phyloP scores from a whole-genome alignment of 2,888 invertebrate genomes.

The Amiota minor region DNA sequence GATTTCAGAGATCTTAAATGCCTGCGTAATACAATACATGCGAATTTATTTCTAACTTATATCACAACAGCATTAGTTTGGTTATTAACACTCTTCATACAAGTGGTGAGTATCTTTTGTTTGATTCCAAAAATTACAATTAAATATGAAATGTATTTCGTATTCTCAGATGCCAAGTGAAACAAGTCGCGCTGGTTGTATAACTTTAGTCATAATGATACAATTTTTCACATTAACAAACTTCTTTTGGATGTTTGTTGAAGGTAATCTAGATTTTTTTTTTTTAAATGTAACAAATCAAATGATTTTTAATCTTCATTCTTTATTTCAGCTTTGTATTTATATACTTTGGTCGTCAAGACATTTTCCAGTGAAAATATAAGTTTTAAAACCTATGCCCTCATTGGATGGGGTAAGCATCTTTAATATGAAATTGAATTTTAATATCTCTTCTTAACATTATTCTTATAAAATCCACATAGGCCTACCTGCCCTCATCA shows the following conservation, averaged over 20 bases:
- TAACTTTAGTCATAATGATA: conserved; percentile 84
- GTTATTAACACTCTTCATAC: conserved; percentile 87
- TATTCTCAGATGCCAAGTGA: conserved; percentile 77
- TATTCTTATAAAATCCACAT: neutral
- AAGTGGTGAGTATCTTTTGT: conserved; percentile 75
- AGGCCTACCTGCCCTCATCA: conserved; percentile 70
- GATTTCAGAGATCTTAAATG: conserved; percentile 86
- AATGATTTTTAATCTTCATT: conserved; percentile 30
- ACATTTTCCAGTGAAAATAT: conserved; percentile 90
- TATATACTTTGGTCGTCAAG: conserved; percentile 90
- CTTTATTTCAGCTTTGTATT: conserved; percentile 80
- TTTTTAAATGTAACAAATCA: no score
- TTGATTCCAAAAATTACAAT: no score
- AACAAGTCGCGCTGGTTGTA: conserved; percentile 74
- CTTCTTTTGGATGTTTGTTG: conserved; percentile 99
- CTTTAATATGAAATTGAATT: neutral
- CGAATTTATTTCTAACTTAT: conserved; percentile 90
- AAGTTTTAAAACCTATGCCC: conserved; percentile 84
- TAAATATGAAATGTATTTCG: no score
- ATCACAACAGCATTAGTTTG: conserved; percentile 90
- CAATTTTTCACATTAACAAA: conserved; percentile 95
- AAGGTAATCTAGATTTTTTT: conserved; percentile 78
- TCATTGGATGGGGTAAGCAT: conserved; percentile 90
- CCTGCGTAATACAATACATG: conserved; percentile 92
- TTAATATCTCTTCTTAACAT: neutral